Percentiles rank a stretch among this genome's conserved stretches.
Evolutionary conservation across 2,888 invertebrate species (phyloP).

Genomic region (Dryomyza anilis): DNA sequence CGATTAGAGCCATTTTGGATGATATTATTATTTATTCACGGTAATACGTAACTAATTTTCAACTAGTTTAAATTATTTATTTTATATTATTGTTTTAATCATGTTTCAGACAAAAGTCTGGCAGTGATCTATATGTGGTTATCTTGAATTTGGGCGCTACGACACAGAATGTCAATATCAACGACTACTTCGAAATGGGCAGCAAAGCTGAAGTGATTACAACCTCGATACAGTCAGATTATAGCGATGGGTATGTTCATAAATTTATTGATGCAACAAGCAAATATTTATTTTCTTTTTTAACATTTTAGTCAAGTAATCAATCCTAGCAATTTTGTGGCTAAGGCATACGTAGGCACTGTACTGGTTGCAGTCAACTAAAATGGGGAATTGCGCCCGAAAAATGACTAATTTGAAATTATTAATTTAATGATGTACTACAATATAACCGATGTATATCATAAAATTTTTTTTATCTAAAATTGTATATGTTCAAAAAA

Average conservation of each 20-base stretch:
- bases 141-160: conserved; percentile 64
- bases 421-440: no score
- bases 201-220: conserved; percentile 54
- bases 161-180: conserved; percentile 62
- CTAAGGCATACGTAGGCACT: conserved; percentile 51
- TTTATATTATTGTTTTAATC: background rate
- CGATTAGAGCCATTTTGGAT: conserved; percentile 47
- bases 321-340: conserved; percentile 43
- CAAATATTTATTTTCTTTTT: background rate
- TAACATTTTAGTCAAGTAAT: conserved; percentile 42
- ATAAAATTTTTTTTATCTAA: no score
- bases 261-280: background rate
- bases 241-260: conserved; percentile 50
- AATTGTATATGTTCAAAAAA: no score
- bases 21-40: conserved; percentile 55
- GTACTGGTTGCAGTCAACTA: conserved; percentile 47
- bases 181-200: conserved; percentile 45
- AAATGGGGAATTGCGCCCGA: no score
- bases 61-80: background rate
- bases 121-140: conserved; percentile 57
- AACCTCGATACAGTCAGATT: conserved; percentile 53
- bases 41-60: conserved; percentile 32
- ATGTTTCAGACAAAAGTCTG: conserved; percentile 43
- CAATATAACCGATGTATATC: no score
- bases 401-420: no score